phyloP scores from a whole-genome alignment of 2,888 invertebrate genomes.

The Mythimna albipuncta region DNA sequence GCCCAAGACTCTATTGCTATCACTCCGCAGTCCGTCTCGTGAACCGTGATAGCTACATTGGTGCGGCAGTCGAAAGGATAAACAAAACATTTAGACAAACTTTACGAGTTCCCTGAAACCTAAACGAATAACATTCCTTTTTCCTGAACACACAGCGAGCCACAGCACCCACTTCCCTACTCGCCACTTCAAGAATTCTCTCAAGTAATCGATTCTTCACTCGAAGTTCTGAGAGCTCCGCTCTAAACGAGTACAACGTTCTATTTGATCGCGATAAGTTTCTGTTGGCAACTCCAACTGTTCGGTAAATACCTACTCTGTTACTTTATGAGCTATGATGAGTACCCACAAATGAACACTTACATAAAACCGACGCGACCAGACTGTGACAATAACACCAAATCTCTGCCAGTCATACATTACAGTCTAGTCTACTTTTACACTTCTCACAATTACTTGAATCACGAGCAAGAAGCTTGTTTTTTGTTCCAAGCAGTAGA shows the following conservation, averaged over 20 bases:
- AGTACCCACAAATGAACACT: slow-evolving; percentile 32
- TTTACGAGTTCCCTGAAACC: background rate
- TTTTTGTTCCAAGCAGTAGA: slow-evolving; percentile 39
- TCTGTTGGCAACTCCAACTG: slow-evolving; percentile 31
- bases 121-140: slow-evolving; percentile 26
- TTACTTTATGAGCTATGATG: slow-evolving; percentile 17
- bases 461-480: slow-evolving; percentile 42
- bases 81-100: background rate
- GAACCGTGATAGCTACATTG: too few species aligned
- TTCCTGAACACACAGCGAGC: slow-evolving; percentile 10
- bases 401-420: slow-evolving; percentile 21
- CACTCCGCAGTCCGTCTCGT: too few species aligned
- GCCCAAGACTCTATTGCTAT: too few species aligned
- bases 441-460: slow-evolving; percentile 49
- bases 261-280: slow-evolving; percentile 52
- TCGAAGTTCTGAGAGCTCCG: slow-evolving; percentile 43
- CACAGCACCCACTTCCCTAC: slow-evolving; percentile 22
- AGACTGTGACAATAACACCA: slow-evolving; percentile 16
- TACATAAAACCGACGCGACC: slow-evolving; percentile 21
- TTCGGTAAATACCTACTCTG: slow-evolving; percentile 27
- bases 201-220: slow-evolving; percentile 56
- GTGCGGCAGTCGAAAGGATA: too few species aligned
- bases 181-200: slow-evolving; percentile 33
- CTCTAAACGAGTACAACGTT: slow-evolving; percentile 42
- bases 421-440: slow-evolving; percentile 39